Evolutionary conservation across 2,888 invertebrate genomes (phyloP).

Genomic region (Pachliopta kotzebuea): DNA sequence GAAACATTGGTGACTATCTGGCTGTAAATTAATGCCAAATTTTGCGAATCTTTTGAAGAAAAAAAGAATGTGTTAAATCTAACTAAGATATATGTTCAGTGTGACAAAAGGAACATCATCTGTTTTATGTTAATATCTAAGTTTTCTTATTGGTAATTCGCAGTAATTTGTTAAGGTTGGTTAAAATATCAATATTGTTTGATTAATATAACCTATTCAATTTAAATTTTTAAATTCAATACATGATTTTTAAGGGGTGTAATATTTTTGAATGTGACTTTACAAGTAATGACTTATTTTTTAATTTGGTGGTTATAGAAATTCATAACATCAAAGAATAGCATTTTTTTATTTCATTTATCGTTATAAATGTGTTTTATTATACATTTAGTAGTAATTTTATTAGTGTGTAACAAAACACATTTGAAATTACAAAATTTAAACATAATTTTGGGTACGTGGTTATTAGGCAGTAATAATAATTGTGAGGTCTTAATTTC

Average conservation of each 20-base stretch:
- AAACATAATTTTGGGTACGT: not conserved
- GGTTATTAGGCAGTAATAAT: not conserved
- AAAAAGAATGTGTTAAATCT: too few species aligned
- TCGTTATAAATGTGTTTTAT: too few species aligned
- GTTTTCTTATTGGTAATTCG: not conserved
- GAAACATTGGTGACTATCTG: too few species aligned
- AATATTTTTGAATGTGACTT: not conserved
- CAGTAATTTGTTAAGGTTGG: not conserved
- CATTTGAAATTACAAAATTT: not conserved
- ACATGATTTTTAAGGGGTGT: too few species aligned
- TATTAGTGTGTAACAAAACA: not conserved
- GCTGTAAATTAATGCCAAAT: too few species aligned
- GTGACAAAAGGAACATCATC: not conserved
- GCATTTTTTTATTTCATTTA: not conserved
- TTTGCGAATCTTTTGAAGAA: too few species aligned
- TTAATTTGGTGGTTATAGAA: too few species aligned
- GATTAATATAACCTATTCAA: not conserved
- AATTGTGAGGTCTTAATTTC: slow-evolving; percentile 6
- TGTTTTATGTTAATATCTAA: not conserved
- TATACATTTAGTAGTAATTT: too few species aligned
- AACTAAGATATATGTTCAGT: too few species aligned
- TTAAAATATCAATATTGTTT: too few species aligned
- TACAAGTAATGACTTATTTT: not conserved
- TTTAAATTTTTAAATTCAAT: too few species aligned
- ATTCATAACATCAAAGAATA: not conserved